Base-by-base conservation (phyloP, 2,113 vertebrate species). In the Chionis minor region DNA sequence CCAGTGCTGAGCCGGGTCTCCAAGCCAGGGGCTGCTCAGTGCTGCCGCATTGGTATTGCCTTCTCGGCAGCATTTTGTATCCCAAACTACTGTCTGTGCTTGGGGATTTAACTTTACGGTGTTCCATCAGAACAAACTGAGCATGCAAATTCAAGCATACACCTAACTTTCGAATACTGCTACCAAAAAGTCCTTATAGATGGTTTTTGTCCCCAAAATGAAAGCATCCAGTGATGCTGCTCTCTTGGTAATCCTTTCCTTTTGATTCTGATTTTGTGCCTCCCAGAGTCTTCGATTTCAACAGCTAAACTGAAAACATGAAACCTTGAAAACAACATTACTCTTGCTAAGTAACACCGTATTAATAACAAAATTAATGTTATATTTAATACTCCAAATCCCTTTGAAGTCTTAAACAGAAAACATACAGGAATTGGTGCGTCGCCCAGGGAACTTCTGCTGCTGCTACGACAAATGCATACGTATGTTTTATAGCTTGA, bases 41-140 rank as follows among this genome's bases (percentile, higher is more conserved):
- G 42, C 66, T 44, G 66, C 52, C 4, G 0, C 3, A 0, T 11
- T 4, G 20, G 27, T n/a, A 16, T 59, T 10, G 2, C 45, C 58
- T 47, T 47, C 63, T 33, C 4, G 9, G 35, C 65, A 72, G 32
- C 4, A 8, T 8, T 35, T 33, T 42, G 4, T 26, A 16, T n/a
- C 59, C 33, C 32, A 26, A 44, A 52, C 18, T 27, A 20, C 32
- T 23, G 18, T 6, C 72, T 61, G n/a, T 38, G 49, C 45, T 59
- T n/a, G 20, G 16, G 51, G 54, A 28, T 80, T 74, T 49, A 49
- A 54, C 27, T 58, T 86, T 35, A 30, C 19, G 6, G 32, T 20
- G 9, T 69, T 74, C 33, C 26, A 58, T 8, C 44, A 59, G 44
- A 58, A 70, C 27, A 59, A 80, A 38, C 1, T 6, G 10, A 44